Conservation (phyloP, 2,113 vertebrate species). For the Ammodytes dubius region DNA sequence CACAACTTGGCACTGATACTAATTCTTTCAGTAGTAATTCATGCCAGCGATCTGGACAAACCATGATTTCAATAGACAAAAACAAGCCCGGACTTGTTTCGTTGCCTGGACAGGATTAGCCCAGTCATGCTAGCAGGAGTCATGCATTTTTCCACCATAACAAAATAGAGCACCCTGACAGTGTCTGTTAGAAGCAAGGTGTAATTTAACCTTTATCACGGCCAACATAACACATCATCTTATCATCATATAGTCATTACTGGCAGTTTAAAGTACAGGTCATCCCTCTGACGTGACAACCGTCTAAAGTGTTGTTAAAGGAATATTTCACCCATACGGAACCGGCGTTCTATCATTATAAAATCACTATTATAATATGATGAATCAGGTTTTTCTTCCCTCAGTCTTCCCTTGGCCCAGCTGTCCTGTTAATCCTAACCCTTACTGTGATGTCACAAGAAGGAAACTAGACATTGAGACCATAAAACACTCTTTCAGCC, state of each 20-base stretch:
- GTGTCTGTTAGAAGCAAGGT: slow-evolving; percentile 47
- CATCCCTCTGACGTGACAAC: slow-evolving; percentile 14
- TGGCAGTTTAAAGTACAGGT: slow-evolving; percentile 66
- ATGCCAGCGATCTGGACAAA: slow-evolving; percentile 46
- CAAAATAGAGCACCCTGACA: slow-evolving; percentile 37
- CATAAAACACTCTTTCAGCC: too few species aligned
- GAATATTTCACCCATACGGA: too few species aligned
- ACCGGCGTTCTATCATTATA: too few species aligned
- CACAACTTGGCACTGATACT: slow-evolving; percentile 16
- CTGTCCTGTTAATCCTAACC: too few species aligned
- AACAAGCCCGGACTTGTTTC: slow-evolving; percentile 72
- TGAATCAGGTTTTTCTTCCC: too few species aligned
- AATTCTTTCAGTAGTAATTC: slow-evolving; percentile 26
- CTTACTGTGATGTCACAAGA: too few species aligned
- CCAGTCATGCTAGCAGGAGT: slow-evolving; percentile 53
- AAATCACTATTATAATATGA: too few species aligned
- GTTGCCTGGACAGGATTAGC: slow-evolving; percentile 45
- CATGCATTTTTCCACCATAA: slow-evolving; percentile 60
- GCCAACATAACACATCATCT: slow-evolving; percentile 56
- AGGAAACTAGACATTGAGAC: too few species aligned
- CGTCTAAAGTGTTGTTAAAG: slow-evolving; percentile 13
- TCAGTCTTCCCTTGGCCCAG: too few species aligned
- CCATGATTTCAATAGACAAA: slow-evolving; percentile 47
- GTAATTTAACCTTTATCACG: slow-evolving; percentile 60
- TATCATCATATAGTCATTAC: slow-evolving; percentile 64